phyloP scores from a whole-genome alignment of 1,140 invertebrate genomes.

The Leguminivora glycinivorella region DNA sequence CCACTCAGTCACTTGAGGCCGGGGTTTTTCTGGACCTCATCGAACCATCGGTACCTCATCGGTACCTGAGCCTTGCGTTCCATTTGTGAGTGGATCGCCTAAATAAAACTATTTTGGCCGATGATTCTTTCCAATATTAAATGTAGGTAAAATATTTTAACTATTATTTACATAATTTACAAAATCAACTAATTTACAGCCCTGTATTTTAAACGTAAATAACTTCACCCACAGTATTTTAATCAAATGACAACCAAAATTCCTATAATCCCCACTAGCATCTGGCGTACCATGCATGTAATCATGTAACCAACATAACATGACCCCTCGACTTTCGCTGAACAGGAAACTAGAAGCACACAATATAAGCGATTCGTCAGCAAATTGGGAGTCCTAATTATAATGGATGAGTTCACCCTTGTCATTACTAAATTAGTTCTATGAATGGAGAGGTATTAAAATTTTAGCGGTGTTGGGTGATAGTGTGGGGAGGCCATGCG shows the following conservation, averaged over 20 bases:
- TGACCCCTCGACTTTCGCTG: not conserved
- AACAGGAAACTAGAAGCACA: not conserved
- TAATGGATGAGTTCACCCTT: not conserved
- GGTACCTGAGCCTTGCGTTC: no score
- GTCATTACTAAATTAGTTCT: conserved; percentile 29
- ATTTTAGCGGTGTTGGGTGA: conserved; percentile 17
- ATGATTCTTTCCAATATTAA: no score
- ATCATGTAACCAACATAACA: not conserved
- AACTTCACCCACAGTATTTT: not conserved
- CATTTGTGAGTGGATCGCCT: no score
- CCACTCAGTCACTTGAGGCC: no score
- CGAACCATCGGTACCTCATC: no score
- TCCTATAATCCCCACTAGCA: not conserved
- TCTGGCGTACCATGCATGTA: conserved; percentile 16
- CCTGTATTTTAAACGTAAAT: not conserved
- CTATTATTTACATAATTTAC: no score
- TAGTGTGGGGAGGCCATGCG: not conserved
- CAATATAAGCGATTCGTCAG: conserved; percentile 6
- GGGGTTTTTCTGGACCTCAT: no score
- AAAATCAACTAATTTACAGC: not conserved
- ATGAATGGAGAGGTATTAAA: conserved; percentile 26
- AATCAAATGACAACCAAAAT: not conserved
- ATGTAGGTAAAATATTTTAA: no score
- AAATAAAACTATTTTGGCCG: no score
- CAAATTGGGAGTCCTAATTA: conserved; percentile 14